Percentiles rank a stretch among this genome's conserved stretches.
Conservation (phyloP, 2,113 vertebrate genomes). For the Capreolus pygargus region DNA sequence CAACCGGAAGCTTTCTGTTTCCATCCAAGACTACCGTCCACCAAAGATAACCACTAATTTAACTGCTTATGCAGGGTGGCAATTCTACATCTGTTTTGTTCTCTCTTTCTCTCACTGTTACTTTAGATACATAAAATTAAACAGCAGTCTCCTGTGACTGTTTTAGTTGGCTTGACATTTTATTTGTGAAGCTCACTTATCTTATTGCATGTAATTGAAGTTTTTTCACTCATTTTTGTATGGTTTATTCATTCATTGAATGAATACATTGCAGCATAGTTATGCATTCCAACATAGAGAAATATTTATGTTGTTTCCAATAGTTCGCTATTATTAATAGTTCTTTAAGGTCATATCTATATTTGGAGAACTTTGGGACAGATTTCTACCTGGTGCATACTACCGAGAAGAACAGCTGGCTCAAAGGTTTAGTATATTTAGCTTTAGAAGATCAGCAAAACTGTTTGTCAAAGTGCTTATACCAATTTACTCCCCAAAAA, state of each 20-base stretch:
- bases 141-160: background rate
- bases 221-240: background rate
- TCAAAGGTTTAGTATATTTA: background rate
- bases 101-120: background rate
- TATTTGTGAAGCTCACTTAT: background rate
- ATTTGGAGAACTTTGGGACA: no score
- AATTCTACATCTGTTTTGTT: background rate
- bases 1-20: fast-evolving
- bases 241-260: background rate
- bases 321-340: background rate
- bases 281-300: background rate
- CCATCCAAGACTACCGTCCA: background rate
- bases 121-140: background rate
- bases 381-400: background rate
- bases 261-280: background rate
- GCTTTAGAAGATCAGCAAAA: background rate
- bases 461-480: background rate
- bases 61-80: background rate
- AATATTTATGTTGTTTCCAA: background rate
- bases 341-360: background rate
- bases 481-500: background rate
- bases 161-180: background rate
- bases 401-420: background rate
- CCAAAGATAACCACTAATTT: background rate
- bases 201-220: background rate